Conservation (phyloP, 2,113 vertebrate species). For the Eptatretus burgeri region DNA sequence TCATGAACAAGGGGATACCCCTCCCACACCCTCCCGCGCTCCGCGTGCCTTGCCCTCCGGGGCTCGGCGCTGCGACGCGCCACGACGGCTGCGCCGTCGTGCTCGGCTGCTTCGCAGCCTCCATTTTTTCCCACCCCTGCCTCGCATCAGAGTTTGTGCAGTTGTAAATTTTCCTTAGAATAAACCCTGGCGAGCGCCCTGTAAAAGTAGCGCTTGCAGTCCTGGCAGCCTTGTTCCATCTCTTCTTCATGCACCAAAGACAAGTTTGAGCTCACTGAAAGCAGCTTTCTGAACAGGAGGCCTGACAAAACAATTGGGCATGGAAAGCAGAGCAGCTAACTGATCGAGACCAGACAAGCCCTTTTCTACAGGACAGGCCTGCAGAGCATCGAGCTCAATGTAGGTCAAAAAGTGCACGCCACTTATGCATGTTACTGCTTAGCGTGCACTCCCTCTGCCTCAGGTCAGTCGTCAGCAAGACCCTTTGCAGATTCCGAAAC, state of each 20-base stretch:
- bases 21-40: no score
- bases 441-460: constrained; percentile 47
- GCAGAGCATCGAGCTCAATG: constrained; percentile 51
- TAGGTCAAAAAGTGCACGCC: constrained; percentile 56
- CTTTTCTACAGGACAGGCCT: constrained; percentile 69
- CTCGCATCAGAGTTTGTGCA: no score
- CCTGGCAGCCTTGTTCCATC: constrained; percentile 27
- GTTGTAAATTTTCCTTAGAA: no score
- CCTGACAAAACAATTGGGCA: no score
- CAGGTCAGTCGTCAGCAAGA: constrained; percentile 34
- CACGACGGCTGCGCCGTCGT: no score
- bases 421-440: constrained; percentile 84
- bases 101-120: no score
- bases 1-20: no score
- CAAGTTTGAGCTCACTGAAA: not conserved
- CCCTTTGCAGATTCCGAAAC: constrained; percentile 34
- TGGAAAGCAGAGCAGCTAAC: constrained; percentile 20
- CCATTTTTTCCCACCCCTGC: no score
- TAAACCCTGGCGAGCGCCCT: constrained; percentile 48
- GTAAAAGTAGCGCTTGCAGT: constrained; percentile 84
- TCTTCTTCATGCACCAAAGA: not conserved
- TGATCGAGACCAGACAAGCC: constrained; percentile 37
- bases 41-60: no score
- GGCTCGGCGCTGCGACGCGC: no score
- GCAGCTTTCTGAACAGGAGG: no score